Conservation (phyloP, 2,888 invertebrate genomes). For the Allacma fusca region DNA sequence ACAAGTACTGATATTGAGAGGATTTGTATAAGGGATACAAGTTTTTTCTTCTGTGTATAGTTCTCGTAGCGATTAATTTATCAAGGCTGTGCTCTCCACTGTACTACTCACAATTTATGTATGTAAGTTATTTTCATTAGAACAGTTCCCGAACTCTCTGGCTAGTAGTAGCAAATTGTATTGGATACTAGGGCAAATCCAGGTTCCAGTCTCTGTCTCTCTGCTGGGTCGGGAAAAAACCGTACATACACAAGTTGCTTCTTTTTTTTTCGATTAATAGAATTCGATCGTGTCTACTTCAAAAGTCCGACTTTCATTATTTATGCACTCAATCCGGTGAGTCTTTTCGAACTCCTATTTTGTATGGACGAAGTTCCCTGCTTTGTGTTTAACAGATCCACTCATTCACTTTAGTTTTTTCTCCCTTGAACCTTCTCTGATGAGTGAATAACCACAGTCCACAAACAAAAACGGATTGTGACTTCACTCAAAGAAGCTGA, state of each 20-base stretch:
- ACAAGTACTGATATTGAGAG: not conserved
- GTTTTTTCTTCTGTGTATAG: not conserved
- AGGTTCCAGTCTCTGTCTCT: no score
- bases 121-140: constrained; percentile 17
- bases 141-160: not conserved
- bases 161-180: not conserved
- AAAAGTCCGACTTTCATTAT: constrained; percentile 43
- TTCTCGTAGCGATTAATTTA: constrained; percentile 35
- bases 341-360: constrained; percentile 11
- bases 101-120: constrained; percentile 25
- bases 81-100: constrained; percentile 21
- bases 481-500: constrained; percentile 17
- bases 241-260: not conserved
- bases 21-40: not conserved
- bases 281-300: constrained; percentile 40
- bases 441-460: constrained; percentile 29
- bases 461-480: constrained; percentile 28
- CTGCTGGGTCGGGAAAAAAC: not conserved
- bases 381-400: not conserved
- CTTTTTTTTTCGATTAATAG: constrained; percentile 17
- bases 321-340: constrained; percentile 35
- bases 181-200: not conserved
- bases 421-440: not conserved
- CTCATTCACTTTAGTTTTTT: constrained; percentile 19
- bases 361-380: not conserved